Percentiles rank a stretch among this genome's conserved stretches.
These are phyloP conservation scores for Cantharis lateralis DNA, from an alignment of 2,888 invertebrate genomes.

Conservation along the genomic window DNA sequence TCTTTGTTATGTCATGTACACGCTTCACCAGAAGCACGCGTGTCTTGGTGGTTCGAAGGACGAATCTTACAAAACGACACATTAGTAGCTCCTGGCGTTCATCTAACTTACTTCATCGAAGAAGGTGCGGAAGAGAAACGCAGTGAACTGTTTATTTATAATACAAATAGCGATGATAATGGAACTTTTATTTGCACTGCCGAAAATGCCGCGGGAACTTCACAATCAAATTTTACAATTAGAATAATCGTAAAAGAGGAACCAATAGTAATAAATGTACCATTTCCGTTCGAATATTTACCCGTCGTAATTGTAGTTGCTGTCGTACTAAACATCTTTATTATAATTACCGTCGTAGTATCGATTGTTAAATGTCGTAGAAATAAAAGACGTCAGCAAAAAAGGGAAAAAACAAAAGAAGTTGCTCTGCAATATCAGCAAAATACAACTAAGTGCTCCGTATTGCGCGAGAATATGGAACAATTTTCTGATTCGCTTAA, in stretches of 20 bases:
- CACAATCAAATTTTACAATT: conserved; percentile 81
- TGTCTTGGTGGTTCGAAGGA: conserved; percentile 84
- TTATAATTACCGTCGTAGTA: conserved; percentile 69
- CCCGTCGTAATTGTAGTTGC: conserved; percentile 71
- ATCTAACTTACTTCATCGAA: conserved; percentile 72
- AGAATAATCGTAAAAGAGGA: conserved; percentile 75
- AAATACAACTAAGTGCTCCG: conserved; percentile 35
- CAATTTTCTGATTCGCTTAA: conserved; percentile 39
- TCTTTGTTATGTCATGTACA: conserved; percentile 80
- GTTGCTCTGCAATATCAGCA: conserved; percentile 62
- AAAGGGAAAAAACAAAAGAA: conserved; percentile 63
- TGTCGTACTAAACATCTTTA: conserved; percentile 66
- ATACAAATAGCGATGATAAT: conserved; percentile 78
- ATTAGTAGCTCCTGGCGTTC: conserved; percentile 67
- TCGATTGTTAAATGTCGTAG: conserved; percentile 61
- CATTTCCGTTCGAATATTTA: conserved; percentile 71
- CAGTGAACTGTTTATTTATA: conserved; percentile 79
- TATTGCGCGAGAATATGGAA: conserved; percentile 38
- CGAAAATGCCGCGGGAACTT: conserved; percentile 81
- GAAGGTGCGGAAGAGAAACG: conserved; percentile 74
- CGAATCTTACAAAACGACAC: conserved; percentile 79
- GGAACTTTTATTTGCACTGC: conserved; percentile 86
- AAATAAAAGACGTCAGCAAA: conserved; percentile 42
- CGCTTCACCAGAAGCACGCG: conserved; percentile 79
- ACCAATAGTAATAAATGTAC: conserved; percentile 54